Evolutionary conservation across 1,140 invertebrate genomes (phyloP).

Genomic region (Rhyzopertha dominica): DNA sequence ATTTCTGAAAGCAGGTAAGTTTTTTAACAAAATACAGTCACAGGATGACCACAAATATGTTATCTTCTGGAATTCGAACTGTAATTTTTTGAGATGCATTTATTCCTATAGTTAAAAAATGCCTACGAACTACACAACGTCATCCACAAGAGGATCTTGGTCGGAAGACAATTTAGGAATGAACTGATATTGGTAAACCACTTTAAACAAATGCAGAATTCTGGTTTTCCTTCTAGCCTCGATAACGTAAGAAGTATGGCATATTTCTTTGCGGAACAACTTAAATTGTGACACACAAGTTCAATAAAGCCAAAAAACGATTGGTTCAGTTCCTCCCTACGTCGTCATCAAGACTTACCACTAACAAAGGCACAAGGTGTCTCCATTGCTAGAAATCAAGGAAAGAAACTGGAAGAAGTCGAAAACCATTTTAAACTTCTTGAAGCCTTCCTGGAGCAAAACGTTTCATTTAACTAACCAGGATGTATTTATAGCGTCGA

Average conservation of each 20-base stretch:
- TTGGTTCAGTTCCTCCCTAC: slow-evolving; percentile 16
- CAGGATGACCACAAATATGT: too few relatives aligned
- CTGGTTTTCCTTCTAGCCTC: slow-evolving; percentile 10
- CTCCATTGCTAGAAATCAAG: slow-evolving; percentile 18
- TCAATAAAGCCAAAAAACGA: slow-evolving; percentile 14
- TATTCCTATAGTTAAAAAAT: too few relatives aligned
- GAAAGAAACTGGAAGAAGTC: too few relatives aligned
- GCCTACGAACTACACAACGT: too few relatives aligned
- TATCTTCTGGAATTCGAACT: too few relatives aligned
- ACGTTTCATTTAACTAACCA: slow-evolving; percentile 23
- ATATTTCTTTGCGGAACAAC: slow-evolving; percentile 15
- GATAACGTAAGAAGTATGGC: slow-evolving; percentile 9
- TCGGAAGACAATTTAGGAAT: too few relatives aligned
- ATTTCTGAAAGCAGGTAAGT: too few relatives aligned
- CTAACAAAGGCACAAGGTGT: slow-evolving; percentile 27
- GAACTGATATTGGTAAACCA: too few relatives aligned
- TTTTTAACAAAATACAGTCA: too few relatives aligned
- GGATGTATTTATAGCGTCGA: slow-evolving; percentile 23
- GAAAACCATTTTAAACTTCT: slow-evolving; percentile 21
- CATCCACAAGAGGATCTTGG: too few relatives aligned
- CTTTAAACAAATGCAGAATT: slow-evolving; percentile 10
- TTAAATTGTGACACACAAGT: slow-evolving; percentile 15
- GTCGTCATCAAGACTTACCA: slow-evolving; percentile 20
- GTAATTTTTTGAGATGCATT: too few relatives aligned
- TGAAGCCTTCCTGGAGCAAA: too few relatives aligned